These are phyloP conservation scores for Syncerus caffer DNA, from an alignment of 2,797 vertebrate species.

Conservation along the genomic window DNA sequence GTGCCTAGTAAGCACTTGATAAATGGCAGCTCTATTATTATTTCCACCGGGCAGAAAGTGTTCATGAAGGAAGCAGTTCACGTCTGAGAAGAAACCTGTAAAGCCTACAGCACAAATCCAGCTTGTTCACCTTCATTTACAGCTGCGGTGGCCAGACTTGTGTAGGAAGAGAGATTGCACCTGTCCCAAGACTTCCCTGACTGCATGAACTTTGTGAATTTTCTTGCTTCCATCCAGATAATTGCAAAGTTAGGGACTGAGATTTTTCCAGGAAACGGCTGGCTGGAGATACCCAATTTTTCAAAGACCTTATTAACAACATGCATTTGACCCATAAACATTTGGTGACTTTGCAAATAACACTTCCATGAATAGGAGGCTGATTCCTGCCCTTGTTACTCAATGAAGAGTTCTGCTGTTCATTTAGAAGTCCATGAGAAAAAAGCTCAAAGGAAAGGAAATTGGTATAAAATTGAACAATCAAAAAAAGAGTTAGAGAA, in stretches of 20 bases:
- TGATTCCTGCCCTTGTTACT: background rate
- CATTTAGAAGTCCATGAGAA: background rate
- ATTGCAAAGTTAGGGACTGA: background rate
- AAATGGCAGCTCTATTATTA: background rate
- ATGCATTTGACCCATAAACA: background rate
- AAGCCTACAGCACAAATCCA: background rate
- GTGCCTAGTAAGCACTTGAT: background rate
- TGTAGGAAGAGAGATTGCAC: constrained; percentile 38
- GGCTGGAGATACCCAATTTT: background rate
- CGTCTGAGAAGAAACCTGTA: background rate
- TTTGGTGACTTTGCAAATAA: constrained; percentile 19
- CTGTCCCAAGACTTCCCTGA: background rate
- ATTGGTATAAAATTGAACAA: background rate
- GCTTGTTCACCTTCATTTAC: background rate
- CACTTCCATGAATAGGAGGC: background rate
- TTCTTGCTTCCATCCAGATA: background rate
- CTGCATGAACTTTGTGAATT: background rate
- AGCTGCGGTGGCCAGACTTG: background rate
- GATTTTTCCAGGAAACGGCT: constrained; percentile 17
- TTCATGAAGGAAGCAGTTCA: background rate
- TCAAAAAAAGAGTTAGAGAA: background rate
- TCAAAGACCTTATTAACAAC: constrained; percentile 3
- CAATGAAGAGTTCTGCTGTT: background rate
- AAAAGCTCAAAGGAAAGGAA: background rate
- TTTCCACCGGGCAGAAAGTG: background rate